A percentile compares a stretch with the other conserved stretches of the same genome.
Evolutionary conservation across 2,797 vertebrate genomes (phyloP).

Genomic region (Chrysocyon brachyurus): DNA sequence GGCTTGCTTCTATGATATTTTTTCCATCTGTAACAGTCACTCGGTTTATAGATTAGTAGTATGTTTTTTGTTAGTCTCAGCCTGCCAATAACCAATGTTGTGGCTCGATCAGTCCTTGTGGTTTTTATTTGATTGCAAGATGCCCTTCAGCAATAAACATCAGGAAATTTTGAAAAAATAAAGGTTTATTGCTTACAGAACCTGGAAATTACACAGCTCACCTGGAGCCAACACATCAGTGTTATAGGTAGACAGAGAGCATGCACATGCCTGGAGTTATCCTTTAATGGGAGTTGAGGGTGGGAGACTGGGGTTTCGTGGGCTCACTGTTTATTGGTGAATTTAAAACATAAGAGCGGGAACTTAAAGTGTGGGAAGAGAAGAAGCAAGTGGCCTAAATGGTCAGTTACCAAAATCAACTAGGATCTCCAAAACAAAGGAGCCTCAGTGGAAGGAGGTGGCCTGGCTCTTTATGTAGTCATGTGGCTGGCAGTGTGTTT

Average conservation of each 20-base stretch:
- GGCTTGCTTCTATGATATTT: neutral
- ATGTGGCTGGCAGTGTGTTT: neutral
- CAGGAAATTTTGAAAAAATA: neutral
- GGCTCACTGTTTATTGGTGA: neutral
- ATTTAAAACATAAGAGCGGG: neutral
- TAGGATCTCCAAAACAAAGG: neutral
- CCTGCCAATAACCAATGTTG: neutral
- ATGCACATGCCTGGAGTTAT: neutral
- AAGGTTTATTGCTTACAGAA: neutral
- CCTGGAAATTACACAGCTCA: neutral
- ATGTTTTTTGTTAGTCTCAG: neutral
- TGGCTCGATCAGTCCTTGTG: neutral
- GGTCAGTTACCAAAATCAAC: neutral
- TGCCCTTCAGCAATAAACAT: neutral
- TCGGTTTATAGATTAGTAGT: conserved; percentile 29
- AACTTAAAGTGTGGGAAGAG: neutral
- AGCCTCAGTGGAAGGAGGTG: neutral
- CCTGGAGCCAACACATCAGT: neutral
- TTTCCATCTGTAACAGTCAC: conserved; percentile 2
- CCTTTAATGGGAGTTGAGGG: neutral
- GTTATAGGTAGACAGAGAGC: neutral
- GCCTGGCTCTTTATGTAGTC: neutral
- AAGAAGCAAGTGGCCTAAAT: neutral
- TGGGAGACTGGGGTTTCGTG: neutral
- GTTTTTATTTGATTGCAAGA: neutral